Evolutionary conservation across 2,113 vertebrate species (phyloP).

Genomic region (Bostrychus sinensis): DNA sequence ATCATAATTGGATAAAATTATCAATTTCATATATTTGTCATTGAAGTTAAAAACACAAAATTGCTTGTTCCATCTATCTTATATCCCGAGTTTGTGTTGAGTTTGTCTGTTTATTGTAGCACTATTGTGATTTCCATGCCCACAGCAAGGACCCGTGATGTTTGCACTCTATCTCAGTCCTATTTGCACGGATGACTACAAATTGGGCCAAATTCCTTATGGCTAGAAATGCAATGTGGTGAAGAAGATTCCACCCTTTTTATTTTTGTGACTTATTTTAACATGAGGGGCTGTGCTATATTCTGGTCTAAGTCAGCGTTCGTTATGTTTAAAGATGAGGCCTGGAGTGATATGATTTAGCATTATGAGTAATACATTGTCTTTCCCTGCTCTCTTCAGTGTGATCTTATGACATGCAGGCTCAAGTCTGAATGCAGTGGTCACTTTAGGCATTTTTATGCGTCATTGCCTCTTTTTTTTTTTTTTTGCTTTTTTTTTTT

Average conservation of each 20-base stretch:
- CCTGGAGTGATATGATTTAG: conserved; percentile 24
- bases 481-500: too few species aligned
- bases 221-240: conserved; percentile 36
- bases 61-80: not conserved
- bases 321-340: conserved; percentile 31
- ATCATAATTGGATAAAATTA: not conserved
- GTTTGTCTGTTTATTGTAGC: conserved; percentile 19
- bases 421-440: conserved; percentile 33
- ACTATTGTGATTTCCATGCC: conserved; percentile 37
- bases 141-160: conserved; percentile 38
- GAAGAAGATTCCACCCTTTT: conserved; percentile 33
- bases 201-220: conserved; percentile 49
- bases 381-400: conserved; percentile 21
- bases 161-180: conserved; percentile 41
- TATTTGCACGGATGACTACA: conserved; percentile 69
- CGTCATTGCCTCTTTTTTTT: conserved; percentile 34
- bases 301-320: conserved; percentile 35
- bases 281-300: conserved; percentile 21
- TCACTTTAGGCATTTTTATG: conserved; percentile 29
- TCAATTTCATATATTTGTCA: too few species aligned
- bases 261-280: conserved; percentile 27
- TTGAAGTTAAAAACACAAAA: too few species aligned
- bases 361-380: conserved; percentile 43
- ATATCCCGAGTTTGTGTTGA: not conserved
- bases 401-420: conserved; percentile 25